A percentile compares a stretch with the other conserved stretches of the same genome.
These are phyloP conservation scores for Escarpia spicata DNA, from an alignment of 2,888 invertebrate genomes.

Conservation along the genomic window DNA sequence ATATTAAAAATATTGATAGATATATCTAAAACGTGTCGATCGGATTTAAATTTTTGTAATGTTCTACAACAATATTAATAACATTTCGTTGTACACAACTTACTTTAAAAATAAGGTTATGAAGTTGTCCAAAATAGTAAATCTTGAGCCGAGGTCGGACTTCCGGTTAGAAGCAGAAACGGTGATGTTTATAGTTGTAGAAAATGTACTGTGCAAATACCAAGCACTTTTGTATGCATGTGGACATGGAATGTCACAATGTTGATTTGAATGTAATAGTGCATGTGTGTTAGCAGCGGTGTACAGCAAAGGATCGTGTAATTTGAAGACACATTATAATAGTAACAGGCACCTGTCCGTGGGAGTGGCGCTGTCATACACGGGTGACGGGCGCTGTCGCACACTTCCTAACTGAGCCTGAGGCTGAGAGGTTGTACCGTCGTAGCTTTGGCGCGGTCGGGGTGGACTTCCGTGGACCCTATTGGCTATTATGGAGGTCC, in stretches of 20 bases:
- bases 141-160: not conserved
- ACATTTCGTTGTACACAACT: not conserved
- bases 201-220: not conserved
- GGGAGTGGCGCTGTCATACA: not conserved
- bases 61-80: not conserved
- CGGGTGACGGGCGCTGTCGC: not conserved
- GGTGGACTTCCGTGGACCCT: too few species aligned
- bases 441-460: not conserved
- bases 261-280: not conserved
- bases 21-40: not conserved
- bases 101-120: not conserved
- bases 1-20: not conserved
- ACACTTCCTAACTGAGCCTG: not conserved
- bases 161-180: not conserved
- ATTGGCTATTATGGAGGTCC: not conserved
- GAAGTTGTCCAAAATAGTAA: not conserved
- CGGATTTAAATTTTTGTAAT: not conserved
- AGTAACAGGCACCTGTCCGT: not conserved
- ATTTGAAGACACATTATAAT: not conserved
- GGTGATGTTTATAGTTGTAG: not conserved
- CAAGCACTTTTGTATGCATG: not conserved
- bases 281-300: not conserved
- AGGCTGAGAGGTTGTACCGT: not conserved
- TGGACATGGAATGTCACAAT: not conserved
- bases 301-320: not conserved